Evolutionary conservation across 1,140 invertebrate genomes (phyloP).

Genomic region (Lepidurus packardi): DNA sequence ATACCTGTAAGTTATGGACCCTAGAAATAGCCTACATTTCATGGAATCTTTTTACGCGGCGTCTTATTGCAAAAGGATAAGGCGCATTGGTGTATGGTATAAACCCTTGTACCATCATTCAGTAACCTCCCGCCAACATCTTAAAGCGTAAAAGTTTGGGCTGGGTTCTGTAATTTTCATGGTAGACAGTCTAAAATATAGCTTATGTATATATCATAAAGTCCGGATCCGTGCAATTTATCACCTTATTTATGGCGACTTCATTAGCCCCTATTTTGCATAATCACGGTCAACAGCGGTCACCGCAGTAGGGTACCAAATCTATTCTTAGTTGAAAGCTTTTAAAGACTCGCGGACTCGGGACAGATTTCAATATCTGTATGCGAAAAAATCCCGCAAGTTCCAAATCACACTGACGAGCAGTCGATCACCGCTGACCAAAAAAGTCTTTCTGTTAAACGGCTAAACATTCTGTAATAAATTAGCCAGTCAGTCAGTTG

Average conservation of each 20-base stretch:
- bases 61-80: too few species aligned
- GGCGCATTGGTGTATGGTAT: too few species aligned
- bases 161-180: conserved; percentile 3
- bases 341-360: neutral
- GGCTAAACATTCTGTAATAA: too few species aligned
- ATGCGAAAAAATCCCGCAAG: too few species aligned
- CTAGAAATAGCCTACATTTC: too few species aligned
- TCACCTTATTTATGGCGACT: conserved; percentile 9
- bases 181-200: neutral
- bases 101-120: neutral
- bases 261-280: conserved; percentile 19
- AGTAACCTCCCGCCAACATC: neutral
- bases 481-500: too few species aligned
- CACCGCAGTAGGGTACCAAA: neutral
- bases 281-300: conserved; percentile 12
- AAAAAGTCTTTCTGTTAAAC: too few species aligned
- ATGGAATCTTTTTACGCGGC: too few species aligned
- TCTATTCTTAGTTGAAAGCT: conserved; percentile 1
- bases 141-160: neutral
- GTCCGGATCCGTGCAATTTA: neutral
- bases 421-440: too few species aligned
- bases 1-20: too few species aligned
- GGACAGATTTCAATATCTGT: neutral
- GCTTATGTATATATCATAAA: neutral
- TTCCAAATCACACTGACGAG: too few species aligned